A percentile compares a stretch with the other conserved stretches of the same genome.
Conservation (phyloP, 1,140 invertebrate genomes). For the Bombus turneri region DNA sequence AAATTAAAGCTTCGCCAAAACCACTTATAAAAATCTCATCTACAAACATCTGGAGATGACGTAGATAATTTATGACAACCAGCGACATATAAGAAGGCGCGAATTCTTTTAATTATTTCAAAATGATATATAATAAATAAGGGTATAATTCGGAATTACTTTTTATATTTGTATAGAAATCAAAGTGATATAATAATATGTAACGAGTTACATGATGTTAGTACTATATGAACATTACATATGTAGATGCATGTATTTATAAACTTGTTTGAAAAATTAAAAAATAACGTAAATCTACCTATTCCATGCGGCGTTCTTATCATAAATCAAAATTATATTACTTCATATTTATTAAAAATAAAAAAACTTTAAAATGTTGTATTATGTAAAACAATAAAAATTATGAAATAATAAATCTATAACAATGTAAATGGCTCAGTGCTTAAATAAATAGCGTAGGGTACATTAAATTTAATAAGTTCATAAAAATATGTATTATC, state of each 20-base stretch:
- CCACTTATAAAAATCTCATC: constrained; percentile 39
- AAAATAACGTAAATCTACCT: not conserved
- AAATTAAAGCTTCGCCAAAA: constrained; percentile 25
- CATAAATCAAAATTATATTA: not conserved
- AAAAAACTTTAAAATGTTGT: not conserved
- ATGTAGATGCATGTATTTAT: not conserved
- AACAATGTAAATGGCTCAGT: not conserved
- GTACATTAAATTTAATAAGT: not conserved
- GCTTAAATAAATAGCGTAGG: not conserved
- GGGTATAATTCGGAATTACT: not conserved
- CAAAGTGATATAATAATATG: not conserved
- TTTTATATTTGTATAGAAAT: not conserved
- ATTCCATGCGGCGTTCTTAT: not conserved
- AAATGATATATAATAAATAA: not conserved
- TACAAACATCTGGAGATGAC: constrained; percentile 64
- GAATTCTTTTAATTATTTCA: constrained; percentile 10
- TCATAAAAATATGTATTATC: not conserved
- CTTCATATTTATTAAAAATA: not conserved
- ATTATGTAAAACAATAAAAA: not conserved
- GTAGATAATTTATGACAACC: constrained; percentile 52
- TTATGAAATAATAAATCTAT: not conserved
- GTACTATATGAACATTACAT: not conserved
- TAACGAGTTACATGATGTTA: not conserved
- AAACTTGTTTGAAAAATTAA: not conserved
- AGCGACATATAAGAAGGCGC: constrained; percentile 19